Conservation (phyloP, 2,888 invertebrate genomes). For the Crioceris asparagi region DNA sequence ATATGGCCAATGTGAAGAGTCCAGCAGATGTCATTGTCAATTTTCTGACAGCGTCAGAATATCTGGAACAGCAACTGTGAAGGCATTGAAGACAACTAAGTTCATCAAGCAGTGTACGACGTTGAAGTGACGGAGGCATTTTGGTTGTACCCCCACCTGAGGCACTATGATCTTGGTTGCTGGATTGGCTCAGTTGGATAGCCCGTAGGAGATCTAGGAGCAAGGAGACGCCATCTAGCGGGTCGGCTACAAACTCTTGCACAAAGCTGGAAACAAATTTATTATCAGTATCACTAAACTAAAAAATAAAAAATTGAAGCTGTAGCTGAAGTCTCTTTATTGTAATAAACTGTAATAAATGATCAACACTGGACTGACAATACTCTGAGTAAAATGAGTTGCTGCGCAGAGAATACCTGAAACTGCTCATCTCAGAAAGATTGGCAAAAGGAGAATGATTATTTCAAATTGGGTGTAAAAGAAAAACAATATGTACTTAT, state of each 20-base stretch:
- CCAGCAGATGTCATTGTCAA: slow-evolving; percentile 70
- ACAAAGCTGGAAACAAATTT: slow-evolving; percentile 72
- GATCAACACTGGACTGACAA: too few relatives aligned
- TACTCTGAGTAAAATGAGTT: too few relatives aligned
- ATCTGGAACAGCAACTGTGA: slow-evolving; percentile 67
- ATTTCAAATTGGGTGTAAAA: too few relatives aligned
- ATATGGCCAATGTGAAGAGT: slow-evolving; percentile 72
- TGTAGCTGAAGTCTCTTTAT: too few relatives aligned
- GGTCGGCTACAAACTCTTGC: slow-evolving; percentile 82
- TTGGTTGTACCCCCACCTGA: slow-evolving; percentile 31
- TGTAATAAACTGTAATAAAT: too few relatives aligned
- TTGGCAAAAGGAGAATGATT: too few relatives aligned
- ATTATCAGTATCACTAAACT: too few relatives aligned
- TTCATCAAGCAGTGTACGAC: slow-evolving; percentile 74
- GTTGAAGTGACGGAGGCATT: slow-evolving; percentile 56
- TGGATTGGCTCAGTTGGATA: slow-evolving; percentile 71
- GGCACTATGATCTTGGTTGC: slow-evolving; percentile 28
- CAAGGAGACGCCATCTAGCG: slow-evolving; percentile 76
- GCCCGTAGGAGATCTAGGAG: slow-evolving; percentile 76
- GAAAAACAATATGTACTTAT: too few relatives aligned
- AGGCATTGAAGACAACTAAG: slow-evolving; percentile 83
- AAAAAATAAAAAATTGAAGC: too few relatives aligned
- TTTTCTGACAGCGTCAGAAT: slow-evolving; percentile 67
- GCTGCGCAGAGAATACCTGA: too few relatives aligned
- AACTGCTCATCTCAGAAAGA: too few relatives aligned